A percentile compares a stretch with the other conserved stretches of the same genome.
Conservation (phyloP, 2,113 vertebrate species). For the Pseudopodoces humilis region DNA sequence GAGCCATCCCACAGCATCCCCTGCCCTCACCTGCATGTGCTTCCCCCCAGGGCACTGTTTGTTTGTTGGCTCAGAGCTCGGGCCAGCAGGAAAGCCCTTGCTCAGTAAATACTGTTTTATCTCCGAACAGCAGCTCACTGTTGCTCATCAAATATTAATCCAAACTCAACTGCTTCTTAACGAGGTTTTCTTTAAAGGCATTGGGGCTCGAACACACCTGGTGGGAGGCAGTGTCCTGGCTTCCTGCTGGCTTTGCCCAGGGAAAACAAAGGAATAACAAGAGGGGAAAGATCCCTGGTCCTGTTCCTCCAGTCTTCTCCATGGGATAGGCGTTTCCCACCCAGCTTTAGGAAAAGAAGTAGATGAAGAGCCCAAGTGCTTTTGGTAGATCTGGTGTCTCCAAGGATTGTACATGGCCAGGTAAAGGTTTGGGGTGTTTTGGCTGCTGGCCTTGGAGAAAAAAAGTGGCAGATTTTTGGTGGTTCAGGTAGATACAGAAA, state of each 20-base stretch:
- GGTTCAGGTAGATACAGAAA: background rate
- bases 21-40: background rate
- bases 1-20: background rate
- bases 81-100: background rate
- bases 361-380: background rate
- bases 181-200: background rate
- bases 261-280: background rate
- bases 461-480: background rate
- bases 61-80: background rate
- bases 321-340: background rate
- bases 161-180: background rate
- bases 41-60: background rate
- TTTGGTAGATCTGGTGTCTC: background rate
- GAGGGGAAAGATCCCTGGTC: background rate
- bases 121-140: background rate
- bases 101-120: background rate
- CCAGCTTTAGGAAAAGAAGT: background rate
- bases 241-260: background rate
- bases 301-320: background rate
- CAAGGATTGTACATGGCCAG: fast-evolving
- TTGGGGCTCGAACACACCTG: background rate
- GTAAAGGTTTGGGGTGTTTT: background rate
- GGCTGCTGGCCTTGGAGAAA: background rate
- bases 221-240: background rate
- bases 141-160: constrained; percentile 51